Evolutionary conservation across 2,888 invertebrate species (phyloP), one percentile per base, ranked within the genome.

Genomic region (Deladenus siricidicola): DNA sequence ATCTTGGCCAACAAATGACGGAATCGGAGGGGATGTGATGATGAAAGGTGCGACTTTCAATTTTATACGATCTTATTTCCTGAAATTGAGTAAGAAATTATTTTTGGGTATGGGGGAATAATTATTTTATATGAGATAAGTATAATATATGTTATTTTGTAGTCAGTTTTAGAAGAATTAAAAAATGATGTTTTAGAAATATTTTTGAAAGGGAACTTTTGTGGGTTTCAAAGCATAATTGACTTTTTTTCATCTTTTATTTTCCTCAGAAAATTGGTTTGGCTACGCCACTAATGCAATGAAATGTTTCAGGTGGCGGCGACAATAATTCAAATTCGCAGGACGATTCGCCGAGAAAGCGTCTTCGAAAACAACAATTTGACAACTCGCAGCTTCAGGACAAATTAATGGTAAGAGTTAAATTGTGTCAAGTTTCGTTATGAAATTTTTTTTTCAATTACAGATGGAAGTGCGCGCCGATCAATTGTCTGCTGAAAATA

Each of bases 341-440:
- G 17, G 60, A 60, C 29, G 60, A 60, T 3, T 56, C 57, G 2
- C 60, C 56, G 17, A 42, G 60, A 24, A 60, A 60, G 26, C 47
- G 60, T 2, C 56, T 39, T 6, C 50, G 60, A 4, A 60, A 60
- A 28, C 60, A 60, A 29, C 57, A 60, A 29, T 60, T 60, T 28
- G 56, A 52, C 44, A 51, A 39, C 51, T 51, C 51, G 4, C 52
- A 52, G 23, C 14, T 52, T 3, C 55, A 55, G 24, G 51, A 58
- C 58, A 58, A 58, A 21, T 42, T 58, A 19, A 58, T 43, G 58
- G 58, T 58, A n/a, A 28, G 17, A 26, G 17, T n/a, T 14, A 34
- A 23, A 21, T 49, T 19, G 29, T 17, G 34, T 17, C n/a, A 21
- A 45, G 21, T 39, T 3, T 19, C 34, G n/a, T 6, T 23, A n/a